phyloP scores from a whole-genome alignment of 2,113 vertebrate species.

The Lagopus leucura region DNA sequence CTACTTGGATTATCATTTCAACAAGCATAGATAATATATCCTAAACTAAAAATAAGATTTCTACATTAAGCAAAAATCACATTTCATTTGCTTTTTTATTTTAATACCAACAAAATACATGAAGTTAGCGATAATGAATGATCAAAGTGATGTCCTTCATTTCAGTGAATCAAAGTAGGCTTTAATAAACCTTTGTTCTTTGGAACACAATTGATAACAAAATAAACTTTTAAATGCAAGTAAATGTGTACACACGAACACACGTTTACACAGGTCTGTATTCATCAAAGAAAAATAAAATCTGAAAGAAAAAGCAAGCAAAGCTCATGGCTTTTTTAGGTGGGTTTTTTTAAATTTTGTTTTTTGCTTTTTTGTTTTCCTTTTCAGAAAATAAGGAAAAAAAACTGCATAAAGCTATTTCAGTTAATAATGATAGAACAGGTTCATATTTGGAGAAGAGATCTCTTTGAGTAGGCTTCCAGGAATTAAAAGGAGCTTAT shows the following conservation, averaged over 20 bases:
- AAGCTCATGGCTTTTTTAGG: not conserved
- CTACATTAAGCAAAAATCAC: not conserved
- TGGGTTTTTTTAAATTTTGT: too few species aligned
- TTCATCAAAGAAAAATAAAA: not conserved
- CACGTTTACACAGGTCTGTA: not conserved
- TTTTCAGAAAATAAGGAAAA: not conserved
- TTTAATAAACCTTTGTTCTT: not conserved
- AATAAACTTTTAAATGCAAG: not conserved
- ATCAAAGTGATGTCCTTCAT: not conserved
- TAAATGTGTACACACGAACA: not conserved
- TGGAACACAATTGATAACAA: not conserved
- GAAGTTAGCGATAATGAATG: not conserved
- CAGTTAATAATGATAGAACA: not conserved
- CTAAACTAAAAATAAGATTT: not conserved
- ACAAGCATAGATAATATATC: not conserved
- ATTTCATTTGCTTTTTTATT: not conserved
- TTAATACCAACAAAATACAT: not conserved
- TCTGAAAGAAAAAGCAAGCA: not conserved
- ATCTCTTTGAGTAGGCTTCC: too few species aligned
- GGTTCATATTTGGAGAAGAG: not conserved
- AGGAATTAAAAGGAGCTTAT: too few species aligned
- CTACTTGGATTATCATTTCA: not conserved
- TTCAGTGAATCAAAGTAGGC: not conserved
- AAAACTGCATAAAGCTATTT: not conserved
- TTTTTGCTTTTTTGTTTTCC: not conserved